phyloP scores from a whole-genome alignment of 2,888 invertebrate species.

The Tridacna crocea region DNA sequence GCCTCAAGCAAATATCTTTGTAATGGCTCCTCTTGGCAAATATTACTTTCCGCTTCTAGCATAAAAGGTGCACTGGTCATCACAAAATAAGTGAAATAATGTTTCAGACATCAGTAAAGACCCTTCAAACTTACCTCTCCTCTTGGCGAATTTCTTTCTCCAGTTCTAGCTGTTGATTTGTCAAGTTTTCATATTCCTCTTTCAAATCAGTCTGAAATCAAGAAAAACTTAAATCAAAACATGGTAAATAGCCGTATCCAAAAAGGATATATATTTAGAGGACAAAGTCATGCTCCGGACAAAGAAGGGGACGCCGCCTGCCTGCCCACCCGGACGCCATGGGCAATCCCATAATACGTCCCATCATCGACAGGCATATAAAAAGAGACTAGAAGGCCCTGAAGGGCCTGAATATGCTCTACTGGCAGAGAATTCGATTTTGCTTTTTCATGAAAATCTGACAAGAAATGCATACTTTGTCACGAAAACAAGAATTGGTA shows the following conservation, averaged over 20 bases:
- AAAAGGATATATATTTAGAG: no score
- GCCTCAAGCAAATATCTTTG: not conserved
- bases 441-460: no score
- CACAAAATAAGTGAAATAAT: not conserved
- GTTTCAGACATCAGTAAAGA: not conserved
- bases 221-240: not conserved
- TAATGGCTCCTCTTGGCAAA: not conserved
- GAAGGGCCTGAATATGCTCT: no score
- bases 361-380: no score
- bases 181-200: conserved; percentile 27
- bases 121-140: conserved; percentile 27
- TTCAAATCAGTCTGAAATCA: conserved; percentile 15
- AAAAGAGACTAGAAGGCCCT: no score
- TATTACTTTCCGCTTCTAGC: not conserved
- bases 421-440: no score
- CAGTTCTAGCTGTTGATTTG: conserved; percentile 30
- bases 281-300: no score
- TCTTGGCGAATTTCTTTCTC: conserved; percentile 34
- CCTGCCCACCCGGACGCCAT: no score
- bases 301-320: no score
- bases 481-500: no score
- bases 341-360: no score
- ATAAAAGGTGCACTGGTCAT: not conserved
- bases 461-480: no score
- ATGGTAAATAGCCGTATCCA: not conserved